Percentiles rank a stretch among this genome's conserved stretches.
Conservation (phyloP, 2,797 vertebrate species). For the Hemibagrus guttatus region DNA sequence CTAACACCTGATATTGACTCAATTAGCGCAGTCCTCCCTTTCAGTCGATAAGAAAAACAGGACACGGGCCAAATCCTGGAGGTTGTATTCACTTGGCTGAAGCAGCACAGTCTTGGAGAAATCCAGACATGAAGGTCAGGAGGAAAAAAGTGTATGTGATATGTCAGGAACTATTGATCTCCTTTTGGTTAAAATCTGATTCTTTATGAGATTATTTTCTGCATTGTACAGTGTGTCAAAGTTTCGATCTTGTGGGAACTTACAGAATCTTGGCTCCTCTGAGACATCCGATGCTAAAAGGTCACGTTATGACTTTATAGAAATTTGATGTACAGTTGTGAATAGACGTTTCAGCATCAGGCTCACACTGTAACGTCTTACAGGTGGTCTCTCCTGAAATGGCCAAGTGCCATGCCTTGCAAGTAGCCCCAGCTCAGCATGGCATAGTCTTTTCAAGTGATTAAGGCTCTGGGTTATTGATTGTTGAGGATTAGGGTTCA, state of each 20-base stretch:
- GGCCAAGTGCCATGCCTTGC: too few relatives aligned
- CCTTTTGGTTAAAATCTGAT: not conserved
- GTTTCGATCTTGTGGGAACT: not conserved
- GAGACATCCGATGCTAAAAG: not conserved
- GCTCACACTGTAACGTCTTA: not conserved
- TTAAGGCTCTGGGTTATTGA: not conserved
- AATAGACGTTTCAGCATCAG: not conserved
- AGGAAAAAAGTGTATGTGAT: not conserved
- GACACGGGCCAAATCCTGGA: not conserved
- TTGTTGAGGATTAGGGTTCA: too few relatives aligned
- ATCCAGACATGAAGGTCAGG: constrained; percentile 14
- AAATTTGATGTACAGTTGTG: not conserved
- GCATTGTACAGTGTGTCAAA: too few relatives aligned
- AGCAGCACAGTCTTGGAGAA: not conserved
- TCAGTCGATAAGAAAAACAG: constrained; percentile 10
- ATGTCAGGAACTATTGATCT: not conserved
- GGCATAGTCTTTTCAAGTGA: too few relatives aligned
- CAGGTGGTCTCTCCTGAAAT: too few relatives aligned
- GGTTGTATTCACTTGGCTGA: not conserved
- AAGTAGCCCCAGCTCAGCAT: too few relatives aligned
- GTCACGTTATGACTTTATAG: not conserved
- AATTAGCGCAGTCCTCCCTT: not conserved
- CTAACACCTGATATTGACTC: constrained; percentile 28
- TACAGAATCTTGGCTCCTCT: not conserved
- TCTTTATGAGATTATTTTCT: not conserved